A percentile compares a stretch with the other conserved stretches of the same genome.
These are phyloP conservation scores for Cottus gobio DNA, from an alignment of 2,113 vertebrate species.

Conservation along the genomic window DNA sequence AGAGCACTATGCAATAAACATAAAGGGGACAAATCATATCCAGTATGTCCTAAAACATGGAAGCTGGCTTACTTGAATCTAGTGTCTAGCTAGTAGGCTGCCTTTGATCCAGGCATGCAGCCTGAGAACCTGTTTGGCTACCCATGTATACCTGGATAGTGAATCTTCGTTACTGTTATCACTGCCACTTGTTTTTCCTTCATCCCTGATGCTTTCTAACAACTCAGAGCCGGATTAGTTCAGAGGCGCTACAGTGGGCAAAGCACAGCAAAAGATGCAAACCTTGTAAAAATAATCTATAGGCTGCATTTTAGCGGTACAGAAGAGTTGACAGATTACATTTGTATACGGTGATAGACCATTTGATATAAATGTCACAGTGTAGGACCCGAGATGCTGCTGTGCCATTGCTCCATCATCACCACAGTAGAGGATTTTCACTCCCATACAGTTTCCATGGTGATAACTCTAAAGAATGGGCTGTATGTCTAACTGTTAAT, in stretches of 20 bases:
- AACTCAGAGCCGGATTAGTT: conserved; percentile 24
- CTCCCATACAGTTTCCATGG: conserved; percentile 84
- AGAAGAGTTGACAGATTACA: conserved; percentile 21
- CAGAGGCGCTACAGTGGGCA: neutral
- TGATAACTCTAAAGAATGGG: conserved; percentile 80
- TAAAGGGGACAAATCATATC: neutral
- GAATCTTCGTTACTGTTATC: conserved; percentile 36
- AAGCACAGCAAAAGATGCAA: conserved; percentile 2
- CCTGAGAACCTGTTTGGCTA: conserved; percentile 32
- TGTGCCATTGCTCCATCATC: conserved; percentile 55
- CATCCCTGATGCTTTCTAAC: conserved; percentile 22
- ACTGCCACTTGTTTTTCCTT: conserved; percentile 36
- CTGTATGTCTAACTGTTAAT: conserved; percentile 76
- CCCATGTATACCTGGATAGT: conserved; percentile 59
- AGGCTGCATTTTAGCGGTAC: conserved; percentile 24
- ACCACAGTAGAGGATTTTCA: conserved; percentile 63
- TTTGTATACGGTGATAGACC: conserved; percentile 31
- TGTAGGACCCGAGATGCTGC: conserved; percentile 52
- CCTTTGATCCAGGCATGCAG: conserved; percentile 32
- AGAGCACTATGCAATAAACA: neutral
- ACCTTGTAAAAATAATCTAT: neutral
- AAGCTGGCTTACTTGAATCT: conserved; percentile 20
- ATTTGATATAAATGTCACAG: conserved; percentile 54
- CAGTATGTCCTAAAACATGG: neutral
- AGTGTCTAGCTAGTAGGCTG: conserved; percentile 1